Percentiles rank a stretch among this genome's conserved stretches.
These are phyloP conservation scores for Cyaniris semiargus DNA, from an alignment of 2,888 invertebrate species.

Conservation along the genomic window DNA sequence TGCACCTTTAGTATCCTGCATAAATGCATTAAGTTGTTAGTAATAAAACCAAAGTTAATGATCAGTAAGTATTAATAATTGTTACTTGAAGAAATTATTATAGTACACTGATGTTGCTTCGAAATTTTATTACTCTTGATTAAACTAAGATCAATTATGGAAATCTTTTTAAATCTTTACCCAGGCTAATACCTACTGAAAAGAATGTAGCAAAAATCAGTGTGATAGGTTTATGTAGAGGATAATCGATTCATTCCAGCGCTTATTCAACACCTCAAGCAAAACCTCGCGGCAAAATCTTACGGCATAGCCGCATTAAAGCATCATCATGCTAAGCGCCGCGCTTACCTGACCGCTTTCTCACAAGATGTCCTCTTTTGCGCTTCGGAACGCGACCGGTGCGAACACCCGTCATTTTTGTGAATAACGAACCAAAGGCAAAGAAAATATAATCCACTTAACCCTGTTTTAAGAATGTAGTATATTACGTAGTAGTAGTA, in stretches of 20 bases:
- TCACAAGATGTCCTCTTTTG: conserved; percentile 62
- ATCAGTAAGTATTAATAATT: background rate
- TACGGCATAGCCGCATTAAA: conserved; percentile 49
- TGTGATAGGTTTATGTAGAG: background rate
- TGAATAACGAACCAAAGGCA: conserved; percentile 23
- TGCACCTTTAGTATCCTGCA: conserved; percentile 75
- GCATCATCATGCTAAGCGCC: conserved; percentile 55
- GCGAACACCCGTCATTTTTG: conserved; percentile 67
- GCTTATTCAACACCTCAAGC: conserved; percentile 58
- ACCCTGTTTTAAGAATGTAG: conserved; percentile 44
- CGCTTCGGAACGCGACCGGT: conserved; percentile 69
- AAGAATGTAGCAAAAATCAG: background rate
- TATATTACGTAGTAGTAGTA: conserved; percentile 45
- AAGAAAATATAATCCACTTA: conserved; percentile 36
- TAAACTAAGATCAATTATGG: background rate
- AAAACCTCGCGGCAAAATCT: conserved; percentile 48
- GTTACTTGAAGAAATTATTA: conserved; percentile 10
- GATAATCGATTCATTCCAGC: conserved; percentile 46
- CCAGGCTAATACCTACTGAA: background rate
- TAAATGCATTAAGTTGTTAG: conserved; percentile 72
- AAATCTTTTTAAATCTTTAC: background rate
- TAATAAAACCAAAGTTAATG: conserved; percentile 47
- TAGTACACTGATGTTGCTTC: conserved; percentile 7
- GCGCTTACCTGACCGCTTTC: conserved; percentile 69
- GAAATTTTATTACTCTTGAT: too few relatives aligned